Base-by-base conservation (phyloP, 92 coral and sea anemone species). In the Siderastrea radians region DNA sequence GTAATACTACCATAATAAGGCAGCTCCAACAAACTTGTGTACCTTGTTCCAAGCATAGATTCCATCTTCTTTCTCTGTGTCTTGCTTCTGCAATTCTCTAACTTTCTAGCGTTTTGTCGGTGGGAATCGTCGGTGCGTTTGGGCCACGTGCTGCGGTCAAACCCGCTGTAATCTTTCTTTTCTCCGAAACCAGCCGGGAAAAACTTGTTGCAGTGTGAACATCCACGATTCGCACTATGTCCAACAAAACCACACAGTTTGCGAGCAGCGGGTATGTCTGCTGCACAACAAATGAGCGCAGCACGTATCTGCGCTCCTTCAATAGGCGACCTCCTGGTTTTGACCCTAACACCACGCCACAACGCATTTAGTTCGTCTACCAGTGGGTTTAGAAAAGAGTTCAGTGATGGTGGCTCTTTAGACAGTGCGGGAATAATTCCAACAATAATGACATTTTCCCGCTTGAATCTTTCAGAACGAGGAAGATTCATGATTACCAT, bases 171-270 rank as follows among this genome's bases (percentile, higher is more conserved):
- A 26, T 93, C 80, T 90, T 49, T 49, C 26, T 72, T 72, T 51
- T 72, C 77, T 3, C 77, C 77, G 26, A 72, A 49, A 4, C 77
- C 45, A 72, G 60, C 77, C 49, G 19, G 79, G 48, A 58, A 72
- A 49, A 49, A 72, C 77, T 92, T 92, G 60, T 47, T 50, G 72
- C 95, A 85, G 16, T 79, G 92, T 26, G 89, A 86, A 72, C 91
- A 93, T 12, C 92, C 92, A 54, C 69, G 64, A 59, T 73, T 79
- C 52, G 88, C 94, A 46, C 80, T 71, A 58, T 90, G 96, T 10
- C 94, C 89, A 10, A 90, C 80, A 60, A 93, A 86, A 7, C 94
- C 96, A 60, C 94, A 93, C 49, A 93, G 90, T 80, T 93, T 93
- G 51, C 92, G 63, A 45, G 94, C 91, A 3, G 96, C 94, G 49